Base-by-base conservation (phyloP, 2,888 invertebrate species). In the Tuberolachnus salignus region DNA sequence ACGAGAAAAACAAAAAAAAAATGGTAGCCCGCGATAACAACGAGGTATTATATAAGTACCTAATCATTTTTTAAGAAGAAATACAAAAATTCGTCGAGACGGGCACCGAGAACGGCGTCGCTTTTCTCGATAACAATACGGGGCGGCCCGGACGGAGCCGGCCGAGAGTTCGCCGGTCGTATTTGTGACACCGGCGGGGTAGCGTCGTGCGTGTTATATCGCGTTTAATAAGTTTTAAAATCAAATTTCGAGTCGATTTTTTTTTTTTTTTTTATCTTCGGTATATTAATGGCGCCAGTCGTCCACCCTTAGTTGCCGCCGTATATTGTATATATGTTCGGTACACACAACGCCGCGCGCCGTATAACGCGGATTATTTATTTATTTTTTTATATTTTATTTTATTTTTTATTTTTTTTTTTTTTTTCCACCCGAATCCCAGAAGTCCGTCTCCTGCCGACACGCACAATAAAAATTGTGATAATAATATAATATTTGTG, bases 281-380 rank as follows among this genome's bases (percentile, higher is more conserved):
- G n/a, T n/a, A n/a, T n/a, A n/a, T n/a, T n/a, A n/a, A n/a, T n/a
- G 69, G 67, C 78, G 78, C 78, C 78, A 42, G 59, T 59, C 13
- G 57, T n/a, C n/a, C n/a, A 67, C 59, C 78, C 49, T 46, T 57
- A n/a, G n/a, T n/a, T 44, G 49, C 46, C 59, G 67, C 11, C 19
- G 64, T 66, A 46, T 78, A 78, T 78, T 78, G 69, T 59, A 16
- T 69, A 69, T 59, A 16, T 69, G 46, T 69, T 64, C 23, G 42
- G 63, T 23, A 23, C n/a, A 61, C 66, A 11, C 44, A 73, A 11
- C 13, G 26, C 10, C 11, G 26, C 44, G 8, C 42, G 51, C 19
- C 26, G 21, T 73, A 64, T 13, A 8, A 14, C 46, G 66, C 75
- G 66, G 67, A 66, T 75, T 67, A 51, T n/a, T n/a, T n/a, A n/a